Conservation (phyloP, 2,113 vertebrate species). For the Sapajus apella region DNA sequence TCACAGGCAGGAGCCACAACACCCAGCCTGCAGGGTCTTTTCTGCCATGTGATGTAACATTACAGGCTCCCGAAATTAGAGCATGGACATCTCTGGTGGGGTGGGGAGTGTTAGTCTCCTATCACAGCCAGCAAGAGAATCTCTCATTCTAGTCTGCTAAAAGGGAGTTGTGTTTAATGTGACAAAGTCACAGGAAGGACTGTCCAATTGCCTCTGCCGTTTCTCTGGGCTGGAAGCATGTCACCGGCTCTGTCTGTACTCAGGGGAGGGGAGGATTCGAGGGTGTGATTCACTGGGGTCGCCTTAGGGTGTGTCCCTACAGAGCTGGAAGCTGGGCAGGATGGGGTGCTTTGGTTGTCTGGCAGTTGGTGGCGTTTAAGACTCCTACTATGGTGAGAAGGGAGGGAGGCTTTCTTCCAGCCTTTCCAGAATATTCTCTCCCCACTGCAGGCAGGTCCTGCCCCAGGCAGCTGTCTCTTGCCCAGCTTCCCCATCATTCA, state of each 20-base stretch:
- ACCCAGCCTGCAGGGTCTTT: too few relatives aligned
- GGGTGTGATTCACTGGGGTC: too few relatives aligned
- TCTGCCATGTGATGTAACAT: background rate
- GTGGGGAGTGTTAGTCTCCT: too few relatives aligned
- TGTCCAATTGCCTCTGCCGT: background rate
- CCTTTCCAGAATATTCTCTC: background rate
- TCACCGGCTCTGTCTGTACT: background rate
- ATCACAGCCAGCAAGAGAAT: background rate
- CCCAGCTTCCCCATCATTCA: background rate
- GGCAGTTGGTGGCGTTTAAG: background rate
- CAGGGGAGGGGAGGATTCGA: too few relatives aligned
- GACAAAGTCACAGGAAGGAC: background rate
- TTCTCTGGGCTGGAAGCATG: background rate
- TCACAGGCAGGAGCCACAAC: too few relatives aligned
- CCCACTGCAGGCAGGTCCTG: background rate
- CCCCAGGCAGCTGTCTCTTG: background rate
- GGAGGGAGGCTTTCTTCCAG: background rate
- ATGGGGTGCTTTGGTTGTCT: background rate
- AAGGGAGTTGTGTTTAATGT: background rate
- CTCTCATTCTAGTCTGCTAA: background rate
- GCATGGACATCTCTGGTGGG: background rate
- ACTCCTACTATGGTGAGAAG: background rate
- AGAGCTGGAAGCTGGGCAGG: background rate
- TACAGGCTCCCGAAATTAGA: background rate
- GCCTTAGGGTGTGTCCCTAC: rapidly evolving